Evolutionary conservation across 2,797 vertebrate species (phyloP).

Genomic region (Urosaurus nigricauda): DNA sequence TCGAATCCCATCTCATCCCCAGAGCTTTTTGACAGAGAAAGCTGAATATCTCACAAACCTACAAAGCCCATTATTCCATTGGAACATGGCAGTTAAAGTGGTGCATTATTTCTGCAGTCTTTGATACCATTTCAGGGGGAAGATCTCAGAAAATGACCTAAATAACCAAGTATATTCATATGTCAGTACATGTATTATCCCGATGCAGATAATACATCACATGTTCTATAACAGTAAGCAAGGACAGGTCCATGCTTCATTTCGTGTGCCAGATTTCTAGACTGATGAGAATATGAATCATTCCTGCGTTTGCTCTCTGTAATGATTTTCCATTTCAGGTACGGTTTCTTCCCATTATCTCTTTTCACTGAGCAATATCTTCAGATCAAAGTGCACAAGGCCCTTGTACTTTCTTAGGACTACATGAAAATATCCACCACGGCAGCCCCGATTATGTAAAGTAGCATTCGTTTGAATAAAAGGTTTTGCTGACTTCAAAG

Average conservation of each 20-base stretch:
- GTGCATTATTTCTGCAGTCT: too few species aligned
- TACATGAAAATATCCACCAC: neutral
- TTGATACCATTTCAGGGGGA: neutral
- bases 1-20: too few species aligned
- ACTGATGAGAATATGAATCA: neutral
- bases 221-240: neutral
- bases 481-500: constrained; percentile 18
- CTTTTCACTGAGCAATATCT: neutral
- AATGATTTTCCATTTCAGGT: neutral
- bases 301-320: neutral
- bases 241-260: neutral
- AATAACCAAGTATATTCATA: neutral
- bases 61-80: too few species aligned
- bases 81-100: too few species aligned
- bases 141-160: too few species aligned
- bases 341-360: neutral
- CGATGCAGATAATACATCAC: neutral
- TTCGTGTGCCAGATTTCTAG: neutral
- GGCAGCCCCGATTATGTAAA: constrained; percentile 15
- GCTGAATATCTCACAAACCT: too few species aligned
- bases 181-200: neutral
- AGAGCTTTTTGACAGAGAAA: too few species aligned
- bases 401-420: neutral
- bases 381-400: constrained; percentile 20
- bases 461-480: constrained; percentile 14